phyloP scores from a whole-genome alignment of 2,797 vertebrate genomes.

The Anguilla obscura region DNA sequence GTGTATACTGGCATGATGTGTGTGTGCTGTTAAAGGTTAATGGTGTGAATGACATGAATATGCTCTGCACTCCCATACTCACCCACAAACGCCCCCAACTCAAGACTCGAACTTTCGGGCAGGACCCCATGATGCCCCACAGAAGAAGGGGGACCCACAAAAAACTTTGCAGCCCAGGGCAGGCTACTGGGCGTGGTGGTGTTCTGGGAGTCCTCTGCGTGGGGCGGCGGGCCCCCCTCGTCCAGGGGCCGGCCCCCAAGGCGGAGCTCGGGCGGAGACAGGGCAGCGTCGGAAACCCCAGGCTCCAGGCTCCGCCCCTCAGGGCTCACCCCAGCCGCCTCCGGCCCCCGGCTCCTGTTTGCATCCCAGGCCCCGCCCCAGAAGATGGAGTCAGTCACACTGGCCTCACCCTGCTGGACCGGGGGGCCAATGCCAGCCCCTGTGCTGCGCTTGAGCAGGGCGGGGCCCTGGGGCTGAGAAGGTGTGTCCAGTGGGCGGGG shows the following conservation, averaged over 20 bases:
- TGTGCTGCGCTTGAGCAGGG: constrained; percentile 84
- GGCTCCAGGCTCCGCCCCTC: constrained; percentile 63
- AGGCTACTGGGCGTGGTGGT: constrained; percentile 81
- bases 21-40: neutral
- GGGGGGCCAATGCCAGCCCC: constrained; percentile 81
- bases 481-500: constrained; percentile 81
- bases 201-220: constrained; percentile 75
- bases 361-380: constrained; percentile 70
- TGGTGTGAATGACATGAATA: neutral
- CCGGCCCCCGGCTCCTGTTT: neutral
- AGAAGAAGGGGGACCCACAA: constrained; percentile 80
- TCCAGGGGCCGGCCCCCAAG: constrained; percentile 62
- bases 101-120: constrained; percentile 74
- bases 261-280: constrained; percentile 76
- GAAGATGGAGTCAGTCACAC: constrained; percentile 84
- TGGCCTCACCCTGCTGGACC: constrained; percentile 74
- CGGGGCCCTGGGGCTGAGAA: constrained; percentile 78
- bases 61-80: constrained; percentile 56
- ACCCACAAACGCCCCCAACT: constrained; percentile 98
- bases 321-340: neutral
- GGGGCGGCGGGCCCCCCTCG: constrained; percentile 61
- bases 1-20: neutral
- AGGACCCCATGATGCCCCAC: constrained; percentile 57
- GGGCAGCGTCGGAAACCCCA: constrained; percentile 73
- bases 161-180: constrained; percentile 82